Conservation (phyloP, 2,797 vertebrate genomes). For the Brachyalestes nurse region DNA sequence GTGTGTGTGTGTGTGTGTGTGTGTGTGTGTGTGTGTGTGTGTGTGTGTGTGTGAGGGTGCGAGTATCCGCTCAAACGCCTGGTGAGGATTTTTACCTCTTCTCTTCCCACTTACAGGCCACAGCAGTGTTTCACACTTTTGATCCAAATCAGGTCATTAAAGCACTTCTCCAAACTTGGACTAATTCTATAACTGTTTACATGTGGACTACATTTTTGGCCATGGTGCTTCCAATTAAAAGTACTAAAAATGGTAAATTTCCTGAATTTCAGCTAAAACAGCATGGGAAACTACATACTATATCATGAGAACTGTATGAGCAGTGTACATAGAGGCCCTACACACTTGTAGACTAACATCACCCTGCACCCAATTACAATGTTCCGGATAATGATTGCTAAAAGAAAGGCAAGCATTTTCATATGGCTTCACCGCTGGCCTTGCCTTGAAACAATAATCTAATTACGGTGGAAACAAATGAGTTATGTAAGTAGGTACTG, state of each 20-base stretch:
- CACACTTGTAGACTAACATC: background rate
- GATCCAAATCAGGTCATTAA: background rate
- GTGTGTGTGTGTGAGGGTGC: conserved; percentile 38
- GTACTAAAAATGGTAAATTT: background rate
- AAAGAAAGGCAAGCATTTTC: conserved; percentile 11
- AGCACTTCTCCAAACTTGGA: background rate
- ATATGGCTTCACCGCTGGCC: background rate
- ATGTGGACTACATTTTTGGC: background rate
- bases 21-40: background rate
- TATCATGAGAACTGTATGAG: background rate
- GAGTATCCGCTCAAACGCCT: background rate
- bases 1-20: too few species aligned
- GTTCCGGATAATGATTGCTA: conserved; percentile 8
- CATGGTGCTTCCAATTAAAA: background rate
- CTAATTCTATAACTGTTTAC: background rate
- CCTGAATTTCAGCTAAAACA: too few species aligned
- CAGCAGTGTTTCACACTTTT: background rate
- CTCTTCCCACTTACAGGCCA: background rate
- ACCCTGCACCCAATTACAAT: conserved; percentile 13
- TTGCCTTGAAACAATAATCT: conserved; percentile 8
- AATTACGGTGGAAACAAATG: conserved; percentile 17
- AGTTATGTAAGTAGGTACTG: conserved; percentile 29
- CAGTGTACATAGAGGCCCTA: background rate
- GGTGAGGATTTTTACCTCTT: background rate
- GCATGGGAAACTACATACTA: too few species aligned